phyloP scores from a whole-genome alignment of 92 coral and sea anemone species.

The Actinostola sp. region DNA sequence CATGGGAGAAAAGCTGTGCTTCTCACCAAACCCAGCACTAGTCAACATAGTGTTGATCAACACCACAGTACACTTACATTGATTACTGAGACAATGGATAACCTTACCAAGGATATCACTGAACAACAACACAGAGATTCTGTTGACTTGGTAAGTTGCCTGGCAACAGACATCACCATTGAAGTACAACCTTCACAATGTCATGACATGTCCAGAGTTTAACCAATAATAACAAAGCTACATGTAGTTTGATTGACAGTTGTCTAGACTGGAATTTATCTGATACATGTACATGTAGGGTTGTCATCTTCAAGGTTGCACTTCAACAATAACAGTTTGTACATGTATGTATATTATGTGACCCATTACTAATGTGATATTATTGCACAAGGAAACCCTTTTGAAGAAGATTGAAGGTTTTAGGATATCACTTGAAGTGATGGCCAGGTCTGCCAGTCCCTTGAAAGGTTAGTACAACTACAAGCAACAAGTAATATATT shows the following conservation, averaged over 20 bases:
- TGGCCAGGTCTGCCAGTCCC: constrained; percentile 25
- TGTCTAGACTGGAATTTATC: too few relatives aligned
- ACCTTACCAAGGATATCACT: not conserved
- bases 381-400: constrained; percentile 45
- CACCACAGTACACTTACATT: not conserved
- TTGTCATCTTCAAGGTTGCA: too few relatives aligned
- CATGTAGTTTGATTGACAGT: too few relatives aligned
- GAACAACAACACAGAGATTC: not conserved
- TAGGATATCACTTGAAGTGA: constrained; percentile 57
- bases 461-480: constrained; percentile 22
- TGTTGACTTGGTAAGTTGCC: not conserved
- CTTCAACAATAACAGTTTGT: too few relatives aligned
- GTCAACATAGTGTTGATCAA: not conserved
- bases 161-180: not conserved
- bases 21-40: not conserved
- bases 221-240: too few relatives aligned
- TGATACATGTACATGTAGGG: too few relatives aligned
- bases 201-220: too few relatives aligned
- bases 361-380: not conserved
- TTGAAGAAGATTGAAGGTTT: constrained; percentile 68
- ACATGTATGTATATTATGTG: too few relatives aligned
- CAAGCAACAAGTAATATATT: too few relatives aligned
- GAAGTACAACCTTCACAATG: too few relatives aligned
- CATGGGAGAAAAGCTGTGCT: constrained; percentile 1
- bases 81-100: not conserved